Percentiles rank a stretch among this genome's conserved stretches.
phyloP scores from a whole-genome alignment of 2,888 invertebrate genomes.

The Sarcophaga caerulescens region DNA sequence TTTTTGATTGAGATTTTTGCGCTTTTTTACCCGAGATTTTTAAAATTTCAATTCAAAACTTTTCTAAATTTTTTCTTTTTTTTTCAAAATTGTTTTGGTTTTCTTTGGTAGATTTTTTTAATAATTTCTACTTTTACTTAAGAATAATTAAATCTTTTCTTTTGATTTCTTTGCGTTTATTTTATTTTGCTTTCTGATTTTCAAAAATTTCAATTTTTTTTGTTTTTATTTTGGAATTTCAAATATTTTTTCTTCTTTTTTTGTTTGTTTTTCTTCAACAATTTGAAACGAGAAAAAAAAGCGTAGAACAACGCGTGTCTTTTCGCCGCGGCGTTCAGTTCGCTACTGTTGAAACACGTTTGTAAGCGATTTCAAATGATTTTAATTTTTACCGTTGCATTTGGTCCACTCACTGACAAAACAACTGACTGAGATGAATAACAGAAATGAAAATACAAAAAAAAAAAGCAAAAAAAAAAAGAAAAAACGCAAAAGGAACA shows the following conservation, averaged over 20 bases:
- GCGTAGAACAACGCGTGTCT: conserved; percentile 78
- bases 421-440: conserved; percentile 54
- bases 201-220: background rate
- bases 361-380: conserved; percentile 73
- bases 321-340: conserved; percentile 81
- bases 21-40: background rate
- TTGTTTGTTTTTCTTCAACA: conserved; percentile 33
- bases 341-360: conserved; percentile 76
- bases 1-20: background rate
- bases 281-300: conserved; percentile 2
- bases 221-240: background rate
- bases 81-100: conserved; percentile 17
- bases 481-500: conserved; percentile 28
- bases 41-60: conserved; percentile 38
- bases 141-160: too few species aligned
- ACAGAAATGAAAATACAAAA: background rate
- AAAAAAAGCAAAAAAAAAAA: background rate
- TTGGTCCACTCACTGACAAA: conserved; percentile 56
- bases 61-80: conserved; percentile 40
- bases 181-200: conserved; percentile 36
- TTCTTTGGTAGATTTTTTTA: too few species aligned
- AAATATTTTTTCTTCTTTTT: background rate
- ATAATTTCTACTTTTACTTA: too few species aligned
- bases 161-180: conserved; percentile 1
- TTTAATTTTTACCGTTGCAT: conserved; percentile 73